phyloP scores from a whole-genome alignment of 1,140 invertebrate species.

The Yoshiicerus persimilis region DNA sequence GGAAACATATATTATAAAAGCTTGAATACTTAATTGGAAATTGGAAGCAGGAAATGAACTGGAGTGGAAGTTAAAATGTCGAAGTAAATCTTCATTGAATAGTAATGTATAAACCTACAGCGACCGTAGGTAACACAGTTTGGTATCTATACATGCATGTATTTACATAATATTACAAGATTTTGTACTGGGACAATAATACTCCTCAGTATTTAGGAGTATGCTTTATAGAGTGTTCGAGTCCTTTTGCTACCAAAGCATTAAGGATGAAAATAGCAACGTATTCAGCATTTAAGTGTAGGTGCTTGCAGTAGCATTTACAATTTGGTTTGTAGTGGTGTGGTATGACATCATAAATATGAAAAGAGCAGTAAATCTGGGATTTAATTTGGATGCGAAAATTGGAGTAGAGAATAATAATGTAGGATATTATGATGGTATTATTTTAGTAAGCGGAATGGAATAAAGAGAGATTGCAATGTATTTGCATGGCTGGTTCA shows the following conservation, averaged over 20 bases:
- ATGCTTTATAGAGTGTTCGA: no score
- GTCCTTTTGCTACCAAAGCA: no score
- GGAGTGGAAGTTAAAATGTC: neutral
- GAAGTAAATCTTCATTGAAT: neutral
- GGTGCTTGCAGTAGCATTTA: neutral
- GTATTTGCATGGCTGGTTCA: neutral
- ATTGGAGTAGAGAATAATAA: neutral
- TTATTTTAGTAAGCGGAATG: neutral
- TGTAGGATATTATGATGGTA: neutral
- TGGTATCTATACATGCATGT: neutral
- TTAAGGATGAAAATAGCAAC: no score
- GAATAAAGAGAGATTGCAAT: neutral
- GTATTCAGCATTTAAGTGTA: no score
- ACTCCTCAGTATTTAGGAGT: no score
- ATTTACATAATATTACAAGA: neutral
- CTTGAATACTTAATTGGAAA: neutral
- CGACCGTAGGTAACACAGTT: neutral
- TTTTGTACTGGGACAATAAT: neutral
- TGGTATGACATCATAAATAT: neutral
- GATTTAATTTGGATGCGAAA: conserved; percentile 25
- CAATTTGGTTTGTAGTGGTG: neutral
- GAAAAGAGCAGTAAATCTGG: neutral
- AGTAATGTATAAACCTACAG: neutral
- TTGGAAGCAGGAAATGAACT: neutral
- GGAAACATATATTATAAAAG: neutral